A percentile compares a stretch with the other conserved stretches of the same genome.
Conservation (phyloP, 2,888 invertebrate species). For the Iphiclides podalirius region DNA sequence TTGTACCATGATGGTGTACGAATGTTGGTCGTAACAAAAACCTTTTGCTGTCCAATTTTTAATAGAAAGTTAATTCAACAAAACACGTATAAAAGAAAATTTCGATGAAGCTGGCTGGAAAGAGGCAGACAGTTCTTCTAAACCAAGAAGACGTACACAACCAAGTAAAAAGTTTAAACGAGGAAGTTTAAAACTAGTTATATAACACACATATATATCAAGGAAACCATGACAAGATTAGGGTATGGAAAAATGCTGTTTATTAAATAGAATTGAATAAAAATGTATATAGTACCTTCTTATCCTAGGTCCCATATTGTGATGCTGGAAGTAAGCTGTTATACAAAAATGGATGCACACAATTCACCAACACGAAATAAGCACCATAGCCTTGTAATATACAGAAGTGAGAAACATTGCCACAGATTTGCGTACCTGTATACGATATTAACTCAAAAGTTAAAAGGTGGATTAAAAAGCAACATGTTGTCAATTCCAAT, state of each 20-base stretch:
- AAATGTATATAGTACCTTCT: not conserved
- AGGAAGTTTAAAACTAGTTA: no score
- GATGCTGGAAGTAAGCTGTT: not conserved
- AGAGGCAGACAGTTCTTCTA: no score
- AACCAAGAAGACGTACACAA: not conserved
- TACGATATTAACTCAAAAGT: not conserved
- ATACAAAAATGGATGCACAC: constrained; percentile 1
- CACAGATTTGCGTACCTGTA: no score
- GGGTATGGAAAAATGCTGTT: no score
- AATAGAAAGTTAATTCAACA: no score
- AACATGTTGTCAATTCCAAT: constrained; percentile 69
- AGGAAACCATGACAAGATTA: no score
- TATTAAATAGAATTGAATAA: not conserved
- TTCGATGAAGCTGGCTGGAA: no score
- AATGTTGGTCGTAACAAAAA: no score
- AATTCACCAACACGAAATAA: constrained; percentile 3
- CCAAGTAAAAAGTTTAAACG: not conserved
- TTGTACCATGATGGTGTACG: no score
- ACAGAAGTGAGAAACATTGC: not conserved
- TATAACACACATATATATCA: not conserved
- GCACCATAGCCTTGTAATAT: not conserved
- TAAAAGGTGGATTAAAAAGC: constrained; percentile 22
- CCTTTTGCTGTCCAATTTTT: no score
- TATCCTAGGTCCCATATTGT: not conserved
- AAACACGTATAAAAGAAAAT: no score